phyloP scores from a whole-genome alignment of 2,113 vertebrate genomes.

The Lucifuga dentata region DNA sequence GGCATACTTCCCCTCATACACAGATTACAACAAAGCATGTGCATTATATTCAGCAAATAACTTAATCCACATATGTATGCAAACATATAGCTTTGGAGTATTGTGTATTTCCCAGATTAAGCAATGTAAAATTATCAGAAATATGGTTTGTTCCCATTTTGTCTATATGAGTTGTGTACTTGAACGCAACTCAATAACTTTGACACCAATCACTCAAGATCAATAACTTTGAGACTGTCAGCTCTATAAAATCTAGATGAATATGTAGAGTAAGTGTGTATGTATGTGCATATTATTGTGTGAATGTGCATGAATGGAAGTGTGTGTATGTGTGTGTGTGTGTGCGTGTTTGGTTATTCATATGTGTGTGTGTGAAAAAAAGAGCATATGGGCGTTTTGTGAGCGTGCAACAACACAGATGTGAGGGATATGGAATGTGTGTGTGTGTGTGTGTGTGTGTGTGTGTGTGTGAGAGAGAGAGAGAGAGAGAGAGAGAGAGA shows the following conservation, averaged over 20 bases:
- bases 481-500: too few species aligned
- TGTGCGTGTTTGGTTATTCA: not conserved
- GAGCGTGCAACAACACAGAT: not conserved
- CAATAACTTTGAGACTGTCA: slow-evolving; percentile 50
- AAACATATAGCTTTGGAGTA: too few species aligned
- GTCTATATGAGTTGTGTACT: slow-evolving; percentile 30
- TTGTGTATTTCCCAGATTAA: too few species aligned
- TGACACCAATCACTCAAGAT: slow-evolving; percentile 47
- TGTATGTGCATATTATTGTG: not conserved
- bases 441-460: slow-evolving; percentile 26
- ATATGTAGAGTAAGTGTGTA: slow-evolving; percentile 16
- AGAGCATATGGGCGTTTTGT: not conserved
- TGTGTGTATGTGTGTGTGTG: not conserved
- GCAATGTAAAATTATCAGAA: slow-evolving; percentile 21
- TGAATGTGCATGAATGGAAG: not conserved
- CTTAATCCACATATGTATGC: too few species aligned
- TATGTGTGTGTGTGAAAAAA: not conserved
- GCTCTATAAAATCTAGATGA: slow-evolving; percentile 40
- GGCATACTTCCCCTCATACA: too few species aligned
- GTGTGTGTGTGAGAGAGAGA: too few species aligned
- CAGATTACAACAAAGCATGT: too few species aligned
- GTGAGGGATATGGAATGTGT: not conserved
- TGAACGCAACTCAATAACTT: slow-evolving; percentile 56
- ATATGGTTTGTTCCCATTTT: slow-evolving; percentile 40
- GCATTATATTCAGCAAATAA: too few species aligned